phyloP scores from a whole-genome alignment of 2,797 vertebrate species.

The Chaenodraco wilsoni region DNA sequence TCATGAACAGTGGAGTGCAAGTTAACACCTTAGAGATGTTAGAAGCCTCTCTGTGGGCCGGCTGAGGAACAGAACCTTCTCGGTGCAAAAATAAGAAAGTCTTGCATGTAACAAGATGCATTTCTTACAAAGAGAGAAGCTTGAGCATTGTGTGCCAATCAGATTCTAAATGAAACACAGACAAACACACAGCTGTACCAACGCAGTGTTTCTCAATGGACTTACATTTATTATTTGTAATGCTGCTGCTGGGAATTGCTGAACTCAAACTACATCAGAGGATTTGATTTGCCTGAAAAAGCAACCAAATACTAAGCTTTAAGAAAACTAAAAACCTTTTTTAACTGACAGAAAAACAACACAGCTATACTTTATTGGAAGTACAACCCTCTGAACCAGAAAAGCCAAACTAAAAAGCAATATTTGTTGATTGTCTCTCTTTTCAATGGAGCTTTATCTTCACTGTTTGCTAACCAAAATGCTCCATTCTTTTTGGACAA shows the following conservation, averaged over 20 bases:
- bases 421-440: constrained; percentile 22
- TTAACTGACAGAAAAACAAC: neutral
- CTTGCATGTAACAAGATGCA: constrained; percentile 36
- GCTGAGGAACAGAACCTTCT: constrained; percentile 19
- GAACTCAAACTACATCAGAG: neutral
- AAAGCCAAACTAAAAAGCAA: constrained; percentile 17
- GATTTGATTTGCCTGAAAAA: neutral
- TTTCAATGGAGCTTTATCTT: constrained; percentile 28
- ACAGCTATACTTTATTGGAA: neutral
- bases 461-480: constrained; percentile 35
- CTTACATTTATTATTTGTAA: neutral
- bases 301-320: neutral
- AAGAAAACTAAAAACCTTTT: neutral
- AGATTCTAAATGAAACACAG: constrained; percentile 34
- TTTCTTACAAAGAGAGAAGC: constrained; percentile 43
- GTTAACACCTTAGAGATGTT: constrained; percentile 33
- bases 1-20: constrained; percentile 35
- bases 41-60: constrained; percentile 3
- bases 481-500: constrained; percentile 26
- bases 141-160: constrained; percentile 31
- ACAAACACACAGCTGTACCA: neutral
- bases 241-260: constrained; percentile 4
- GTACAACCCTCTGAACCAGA: constrained; percentile 4
- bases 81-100: constrained; percentile 53
- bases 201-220: constrained; percentile 20